These are phyloP conservation scores for Tanaodytes sp. DNA, from an alignment of 2,888 invertebrate species.

Conservation along the genomic window DNA sequence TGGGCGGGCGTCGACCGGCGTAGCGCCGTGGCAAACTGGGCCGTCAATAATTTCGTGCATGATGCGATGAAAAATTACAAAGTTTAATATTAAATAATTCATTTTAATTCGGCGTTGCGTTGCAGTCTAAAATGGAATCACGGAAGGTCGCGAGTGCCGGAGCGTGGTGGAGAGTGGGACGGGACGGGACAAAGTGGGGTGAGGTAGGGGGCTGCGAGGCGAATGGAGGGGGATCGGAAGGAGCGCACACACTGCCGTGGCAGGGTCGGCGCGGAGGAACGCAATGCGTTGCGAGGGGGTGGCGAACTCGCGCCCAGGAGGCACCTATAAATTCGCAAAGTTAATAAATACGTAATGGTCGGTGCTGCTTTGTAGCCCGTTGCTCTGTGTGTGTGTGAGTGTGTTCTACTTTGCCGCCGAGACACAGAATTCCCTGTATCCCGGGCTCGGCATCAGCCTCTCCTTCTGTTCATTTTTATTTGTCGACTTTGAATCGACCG, in stretches of 20 bases:
- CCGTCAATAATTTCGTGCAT: conserved; percentile 71
- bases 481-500: conserved; percentile 43
- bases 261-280: conserved; percentile 45
- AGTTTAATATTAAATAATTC: conserved; percentile 78
- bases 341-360: conserved; percentile 73
- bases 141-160: conserved; percentile 31
- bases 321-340: conserved; percentile 72
- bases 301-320: conserved; percentile 66
- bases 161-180: conserved; percentile 14
- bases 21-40: conserved; percentile 57
- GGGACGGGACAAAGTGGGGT: too few relatives aligned
- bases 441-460: conserved; percentile 34
- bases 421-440: conserved; percentile 44
- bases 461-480: conserved; percentile 48
- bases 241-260: conserved; percentile 27
- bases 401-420: conserved; percentile 55
- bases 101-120: conserved; percentile 75
- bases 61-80: conserved; percentile 75
- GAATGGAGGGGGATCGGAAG: conserved; percentile 40
- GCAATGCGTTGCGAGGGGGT: conserved; percentile 53
- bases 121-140: conserved; percentile 57
- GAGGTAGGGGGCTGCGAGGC: conserved; percentile 1
- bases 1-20: conserved; percentile 37
- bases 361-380: conserved; percentile 71
- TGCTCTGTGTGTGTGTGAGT: conserved; percentile 62